Percentiles rank a stretch among this genome's conserved stretches.
Evolutionary conservation across 2,797 vertebrate species (phyloP).

Genomic region (Malurus leucopterus): DNA sequence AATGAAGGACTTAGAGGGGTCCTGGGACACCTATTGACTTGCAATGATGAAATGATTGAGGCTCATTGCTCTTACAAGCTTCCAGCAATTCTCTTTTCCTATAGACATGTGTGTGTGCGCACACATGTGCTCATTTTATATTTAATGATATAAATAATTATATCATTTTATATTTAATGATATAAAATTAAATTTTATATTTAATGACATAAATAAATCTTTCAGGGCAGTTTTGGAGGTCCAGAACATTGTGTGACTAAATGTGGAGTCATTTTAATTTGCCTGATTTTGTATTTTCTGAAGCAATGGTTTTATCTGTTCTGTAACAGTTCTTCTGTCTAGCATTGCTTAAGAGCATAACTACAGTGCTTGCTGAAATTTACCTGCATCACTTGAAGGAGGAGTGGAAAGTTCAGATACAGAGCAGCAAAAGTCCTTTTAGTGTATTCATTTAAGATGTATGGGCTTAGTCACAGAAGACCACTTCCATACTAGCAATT

Average conservation of each 20-base stretch:
- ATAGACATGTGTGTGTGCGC: rapidly evolving
- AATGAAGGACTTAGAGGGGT: background rate
- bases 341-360: background rate
- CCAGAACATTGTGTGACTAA: background rate
- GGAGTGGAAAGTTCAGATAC: background rate
- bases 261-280: background rate
- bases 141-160: background rate
- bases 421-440: background rate
- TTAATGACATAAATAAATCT: background rate
- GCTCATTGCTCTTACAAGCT: background rate
- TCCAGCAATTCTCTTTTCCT: background rate
- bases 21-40: background rate
- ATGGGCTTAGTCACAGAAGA: background rate
- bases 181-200: background rate
- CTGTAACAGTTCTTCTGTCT: background rate
- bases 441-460: background rate
- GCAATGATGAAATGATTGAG: rapidly evolving
- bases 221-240: background rate
- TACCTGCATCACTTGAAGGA: background rate
- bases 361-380: background rate
- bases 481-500: background rate
- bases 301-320: background rate
- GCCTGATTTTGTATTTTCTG: background rate
- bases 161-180: too few species aligned
- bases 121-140: background rate